These are phyloP conservation scores for Eriocheir sinensis DNA, from an alignment of 1,140 invertebrate genomes.

Conservation along the genomic window DNA sequence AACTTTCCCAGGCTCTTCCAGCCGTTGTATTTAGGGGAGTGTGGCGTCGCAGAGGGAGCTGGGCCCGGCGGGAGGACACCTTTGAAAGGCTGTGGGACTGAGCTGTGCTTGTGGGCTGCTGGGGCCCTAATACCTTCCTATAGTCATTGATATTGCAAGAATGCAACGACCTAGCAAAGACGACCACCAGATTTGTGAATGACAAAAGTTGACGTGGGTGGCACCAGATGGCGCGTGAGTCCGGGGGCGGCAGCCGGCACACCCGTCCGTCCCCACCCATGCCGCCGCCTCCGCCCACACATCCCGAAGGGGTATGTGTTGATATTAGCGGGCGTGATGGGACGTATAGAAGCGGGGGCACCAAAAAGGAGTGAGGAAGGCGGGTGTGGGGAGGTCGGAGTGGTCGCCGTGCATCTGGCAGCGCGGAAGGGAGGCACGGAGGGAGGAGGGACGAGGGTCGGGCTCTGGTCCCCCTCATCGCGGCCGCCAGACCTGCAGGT, in stretches of 20 bases:
- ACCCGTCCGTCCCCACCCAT: not conserved
- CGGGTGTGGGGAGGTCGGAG: not conserved
- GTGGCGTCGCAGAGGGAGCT: not conserved
- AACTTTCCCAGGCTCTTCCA: slow-evolving; percentile 51
- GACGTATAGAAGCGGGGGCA: not conserved
- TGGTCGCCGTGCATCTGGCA: not conserved
- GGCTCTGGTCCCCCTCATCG: slow-evolving; percentile 55
- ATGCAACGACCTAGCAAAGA: slow-evolving; percentile 75
- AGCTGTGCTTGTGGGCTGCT: not conserved
- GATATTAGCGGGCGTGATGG: slow-evolving; percentile 15
- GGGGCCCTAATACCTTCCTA: not conserved
- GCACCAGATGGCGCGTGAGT: slow-evolving; percentile 73
- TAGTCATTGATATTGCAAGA: slow-evolving; percentile 75
- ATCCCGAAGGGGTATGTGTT: not conserved
- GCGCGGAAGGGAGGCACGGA: not conserved
- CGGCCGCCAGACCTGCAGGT: slow-evolving; percentile 71
- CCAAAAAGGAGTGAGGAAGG: not conserved
- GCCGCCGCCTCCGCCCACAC: not conserved
- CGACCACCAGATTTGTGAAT: slow-evolving; percentile 76
- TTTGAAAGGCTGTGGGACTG: not conserved
- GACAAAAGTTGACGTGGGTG: slow-evolving; percentile 74
- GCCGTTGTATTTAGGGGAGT: not conserved
- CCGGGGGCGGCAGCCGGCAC: slow-evolving; percentile 49
- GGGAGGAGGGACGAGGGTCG: slow-evolving; percentile 32
- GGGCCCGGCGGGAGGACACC: not conserved